Evolutionary conservation across 2,113 vertebrate species (phyloP).

Genomic region (Lampris incognitus): DNA sequence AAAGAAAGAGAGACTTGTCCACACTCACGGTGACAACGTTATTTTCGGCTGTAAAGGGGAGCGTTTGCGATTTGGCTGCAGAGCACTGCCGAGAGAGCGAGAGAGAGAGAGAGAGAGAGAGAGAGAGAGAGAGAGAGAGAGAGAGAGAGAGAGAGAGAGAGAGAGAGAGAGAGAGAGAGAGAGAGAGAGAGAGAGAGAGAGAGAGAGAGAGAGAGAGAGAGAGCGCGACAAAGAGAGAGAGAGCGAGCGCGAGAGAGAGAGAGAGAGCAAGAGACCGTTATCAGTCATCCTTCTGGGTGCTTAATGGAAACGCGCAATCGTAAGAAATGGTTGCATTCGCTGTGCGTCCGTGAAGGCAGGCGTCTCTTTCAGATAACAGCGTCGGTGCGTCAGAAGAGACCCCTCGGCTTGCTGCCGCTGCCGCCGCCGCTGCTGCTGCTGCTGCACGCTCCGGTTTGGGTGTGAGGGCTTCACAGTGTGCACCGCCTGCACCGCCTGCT

Average conservation of each 20-base stretch:
- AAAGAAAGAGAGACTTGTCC: not conserved
- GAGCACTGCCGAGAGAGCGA: no score
- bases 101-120: no score
- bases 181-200: no score
- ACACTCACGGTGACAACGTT: no score
- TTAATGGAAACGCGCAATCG: slow-evolving; percentile 85
- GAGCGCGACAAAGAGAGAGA: slow-evolving; percentile 20
- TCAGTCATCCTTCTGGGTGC: slow-evolving; percentile 63
- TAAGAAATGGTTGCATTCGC: slow-evolving; percentile 80
- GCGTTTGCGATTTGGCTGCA: no score
- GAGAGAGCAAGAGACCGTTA: slow-evolving; percentile 50
- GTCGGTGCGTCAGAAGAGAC: slow-evolving; percentile 76
- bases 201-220: no score
- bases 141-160: not conserved
- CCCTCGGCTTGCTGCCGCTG: slow-evolving; percentile 68
- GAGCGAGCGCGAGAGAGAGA: not conserved
- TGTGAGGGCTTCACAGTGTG: slow-evolving; percentile 61
- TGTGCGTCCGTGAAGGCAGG: slow-evolving; percentile 68
- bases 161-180: not conserved
- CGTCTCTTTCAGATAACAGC: slow-evolving; percentile 59
- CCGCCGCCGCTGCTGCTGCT: no score
- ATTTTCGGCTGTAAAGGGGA: no score
- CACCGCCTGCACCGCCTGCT: slow-evolving; percentile 49
- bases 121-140: not conserved
- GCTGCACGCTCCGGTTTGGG: slow-evolving; percentile 38